Evolutionary conservation across 2,888 invertebrate genomes (phyloP), one percentile per base, ranked within the genome.

Genomic region (Perdita meconis): DNA sequence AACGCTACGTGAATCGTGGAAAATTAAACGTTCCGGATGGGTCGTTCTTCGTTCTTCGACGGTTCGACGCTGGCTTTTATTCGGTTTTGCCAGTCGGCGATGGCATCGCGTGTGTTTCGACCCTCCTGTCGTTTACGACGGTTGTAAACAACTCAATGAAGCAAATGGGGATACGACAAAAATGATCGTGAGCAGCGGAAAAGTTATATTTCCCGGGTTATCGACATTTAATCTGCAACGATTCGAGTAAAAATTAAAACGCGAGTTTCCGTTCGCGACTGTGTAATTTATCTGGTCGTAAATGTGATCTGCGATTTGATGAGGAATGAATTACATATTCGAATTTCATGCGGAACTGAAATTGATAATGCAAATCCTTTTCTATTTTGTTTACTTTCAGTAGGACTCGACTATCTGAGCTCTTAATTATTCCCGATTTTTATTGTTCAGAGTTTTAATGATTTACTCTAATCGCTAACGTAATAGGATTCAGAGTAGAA

Each of bases 141-240:
- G 34, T n/a, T 42, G 63, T 63, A 68, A 68, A 63, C 38, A 30
- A 53, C 19, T n/a, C n/a, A 10, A n/a, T 6, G 19, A 13, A 13
- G 42, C 24, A 53, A 63, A 42, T 68, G 38, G 4, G 24, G 10
- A 12, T 22, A 8, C 13, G 16, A 22, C 26, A 40, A 13, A 12
- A 30, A n/a, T 47, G 19, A 10, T 47, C 19, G 47, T 19, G 16
- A 47, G 30, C 30, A 30, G 2, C 3, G 30, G 2, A 30, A 30
- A 30, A 30, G 6, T 6, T 30, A 30, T 30, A 30, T 30, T 30
- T 30, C 30, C 30, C 2, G 30, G 30, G 30, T 30, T 30, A 30
- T 30, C 30, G 22, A 47, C 19, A 22, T 34, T 44, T 44, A 24
- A 34, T 6, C 51, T 13, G 12, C 4, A 19, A 10, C 12, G 6